These are phyloP conservation scores for Neotoma lepida DNA, from an alignment of 2,113 vertebrate species.

Conservation along the genomic window DNA sequence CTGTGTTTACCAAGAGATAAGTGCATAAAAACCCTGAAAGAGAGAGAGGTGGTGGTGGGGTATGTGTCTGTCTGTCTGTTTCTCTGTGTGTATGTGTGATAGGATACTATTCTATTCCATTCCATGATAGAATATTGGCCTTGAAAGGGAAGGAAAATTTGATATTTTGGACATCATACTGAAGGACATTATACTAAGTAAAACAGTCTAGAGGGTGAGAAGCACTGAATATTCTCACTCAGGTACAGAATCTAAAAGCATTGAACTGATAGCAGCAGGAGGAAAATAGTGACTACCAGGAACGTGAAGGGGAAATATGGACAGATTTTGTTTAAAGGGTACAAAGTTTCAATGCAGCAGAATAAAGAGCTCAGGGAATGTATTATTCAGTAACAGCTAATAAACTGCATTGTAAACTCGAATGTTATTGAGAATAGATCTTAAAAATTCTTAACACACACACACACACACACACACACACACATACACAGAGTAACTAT, in stretches of 20 bases:
- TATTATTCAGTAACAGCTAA: neutral
- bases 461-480: neutral
- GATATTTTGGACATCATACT: neutral
- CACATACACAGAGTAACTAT: neutral
- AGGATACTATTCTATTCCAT: neutral
- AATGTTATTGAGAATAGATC: neutral
- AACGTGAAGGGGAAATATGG: neutral
- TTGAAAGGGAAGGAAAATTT: neutral
- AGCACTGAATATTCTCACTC: neutral
- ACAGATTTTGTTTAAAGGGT: neutral
- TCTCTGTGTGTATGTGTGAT: neutral
- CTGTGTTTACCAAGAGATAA: neutral
- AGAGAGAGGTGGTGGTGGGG: neutral
- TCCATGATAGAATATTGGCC: neutral
- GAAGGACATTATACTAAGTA: neutral
- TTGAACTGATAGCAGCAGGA: neutral
- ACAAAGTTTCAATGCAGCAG: neutral
- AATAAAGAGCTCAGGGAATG: neutral
- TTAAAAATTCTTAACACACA: neutral
- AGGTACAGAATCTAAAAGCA: neutral
- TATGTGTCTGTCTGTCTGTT: too few species aligned
- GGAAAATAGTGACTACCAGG: neutral
- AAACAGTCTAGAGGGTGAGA: neutral
- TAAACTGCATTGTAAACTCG: too few species aligned
- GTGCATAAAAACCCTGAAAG: neutral